Base-by-base conservation (phyloP, 1,140 invertebrate species). In the Calephelis nemesis region DNA sequence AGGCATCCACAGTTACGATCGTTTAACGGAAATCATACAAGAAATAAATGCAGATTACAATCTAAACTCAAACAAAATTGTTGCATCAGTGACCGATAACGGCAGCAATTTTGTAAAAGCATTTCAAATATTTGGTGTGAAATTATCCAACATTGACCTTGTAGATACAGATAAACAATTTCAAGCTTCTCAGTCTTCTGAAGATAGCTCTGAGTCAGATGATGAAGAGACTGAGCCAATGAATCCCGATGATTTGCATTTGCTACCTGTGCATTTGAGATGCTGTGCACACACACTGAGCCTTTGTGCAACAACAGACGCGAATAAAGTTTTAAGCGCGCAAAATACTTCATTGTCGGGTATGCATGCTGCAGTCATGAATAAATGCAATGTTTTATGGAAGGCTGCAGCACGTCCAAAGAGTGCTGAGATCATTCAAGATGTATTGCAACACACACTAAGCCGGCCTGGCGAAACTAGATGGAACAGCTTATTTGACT, bases 31-130 rank as follows among this genome's bases (percentile, higher is more conserved):
- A 47, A 60, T 65, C 1, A 63, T 74, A 40, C 40, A 67, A 58
- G 67, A 74, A 71, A 71, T 74, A 39, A 66, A 73, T 49, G 11
- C n/a, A 45, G 65, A 73, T 11, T 73, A 50, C 50, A 58, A 67
- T 15, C 49, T 70, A 12, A 54, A 68, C 45, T 15, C 48, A 30
- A 65, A 58, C 11, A 75, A 70, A 72, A 69, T 72, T 65, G 65
- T 72, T 49, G 60, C 60, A 62, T 66, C 70, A 45, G 62, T 75
- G 50, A 70, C 70, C 1, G 73, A 72, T n/a, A 68, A 70, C 60
- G 73, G 70, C 7, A 64, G 64, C 39, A 71, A 74, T 72, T 75
- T 69, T 64, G 67, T 73, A 71, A 73, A 73, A 70, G 66, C 74
- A 19, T 72, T 72, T 47, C 65, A 74, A 70, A 69, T 49, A n/a